phyloP scores from a whole-genome alignment of 1,140 invertebrate genomes.

The Lepidurus couesii region DNA sequence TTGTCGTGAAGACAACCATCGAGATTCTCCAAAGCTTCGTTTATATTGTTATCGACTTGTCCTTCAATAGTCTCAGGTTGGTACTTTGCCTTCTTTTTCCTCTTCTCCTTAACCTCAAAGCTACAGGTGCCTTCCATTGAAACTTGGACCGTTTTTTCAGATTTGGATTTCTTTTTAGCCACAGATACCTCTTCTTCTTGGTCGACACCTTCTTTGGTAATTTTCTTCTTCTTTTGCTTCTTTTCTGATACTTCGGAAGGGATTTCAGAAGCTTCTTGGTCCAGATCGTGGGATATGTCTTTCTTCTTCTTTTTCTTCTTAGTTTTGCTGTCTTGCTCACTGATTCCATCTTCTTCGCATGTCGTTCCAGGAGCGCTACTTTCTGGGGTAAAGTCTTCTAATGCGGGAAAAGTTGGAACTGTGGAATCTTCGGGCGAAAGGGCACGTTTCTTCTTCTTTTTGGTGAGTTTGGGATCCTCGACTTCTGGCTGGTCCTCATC shows the following conservation, averaged over 20 bases:
- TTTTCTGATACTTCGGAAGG: background rate
- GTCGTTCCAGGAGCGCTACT: background rate
- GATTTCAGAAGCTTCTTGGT: background rate
- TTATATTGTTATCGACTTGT: background rate
- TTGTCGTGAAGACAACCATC: background rate
- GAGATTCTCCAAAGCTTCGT: background rate
- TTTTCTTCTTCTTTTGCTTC: constrained; percentile 22
- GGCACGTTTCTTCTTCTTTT: background rate
- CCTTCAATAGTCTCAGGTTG: constrained; percentile 23
- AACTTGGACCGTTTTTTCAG: too few species aligned
- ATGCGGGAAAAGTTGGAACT: background rate
- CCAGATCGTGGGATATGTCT: background rate
- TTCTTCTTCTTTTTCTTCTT: constrained; percentile 26
- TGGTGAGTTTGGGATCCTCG: background rate
- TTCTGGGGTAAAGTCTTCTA: background rate
- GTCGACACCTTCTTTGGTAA: background rate
- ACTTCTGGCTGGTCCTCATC: background rate
- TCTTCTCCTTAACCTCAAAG: background rate
- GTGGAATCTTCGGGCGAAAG: background rate
- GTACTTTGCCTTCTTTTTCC: background rate
- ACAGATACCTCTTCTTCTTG: background rate
- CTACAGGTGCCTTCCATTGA: background rate
- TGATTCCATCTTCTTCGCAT: background rate
- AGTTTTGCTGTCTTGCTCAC: constrained; percentile 12
- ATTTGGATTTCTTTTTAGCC: too few species aligned